Conservation (phyloP, 2,888 invertebrate species). For the Sthenelais limicola region DNA sequence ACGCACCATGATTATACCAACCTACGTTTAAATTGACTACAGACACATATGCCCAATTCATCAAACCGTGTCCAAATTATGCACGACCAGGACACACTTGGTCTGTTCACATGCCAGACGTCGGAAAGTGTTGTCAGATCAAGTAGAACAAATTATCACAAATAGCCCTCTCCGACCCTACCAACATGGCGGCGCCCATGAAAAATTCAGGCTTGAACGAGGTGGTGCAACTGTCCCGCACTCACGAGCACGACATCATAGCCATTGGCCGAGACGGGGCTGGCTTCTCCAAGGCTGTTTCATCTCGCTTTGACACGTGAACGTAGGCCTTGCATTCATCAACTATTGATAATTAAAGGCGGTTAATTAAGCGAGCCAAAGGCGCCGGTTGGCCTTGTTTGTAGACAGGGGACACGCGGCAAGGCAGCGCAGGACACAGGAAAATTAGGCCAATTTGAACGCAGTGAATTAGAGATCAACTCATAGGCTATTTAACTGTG, state of each 20-base stretch:
- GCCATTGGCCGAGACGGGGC: conserved; percentile 22
- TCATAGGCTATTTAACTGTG: no score
- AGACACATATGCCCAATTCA: conserved; percentile 3
- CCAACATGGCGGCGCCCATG: conserved; percentile 26
- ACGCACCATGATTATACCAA: conserved; percentile 1
- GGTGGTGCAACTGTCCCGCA: background rate
- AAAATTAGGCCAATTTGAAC: no score
- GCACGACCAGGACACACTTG: background rate
- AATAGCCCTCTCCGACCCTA: background rate
- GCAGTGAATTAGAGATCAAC: no score
- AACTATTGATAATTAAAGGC: conserved; percentile 26
- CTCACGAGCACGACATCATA: conserved; percentile 32
- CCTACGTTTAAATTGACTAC: background rate
- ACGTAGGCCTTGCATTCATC: conserved; percentile 12
- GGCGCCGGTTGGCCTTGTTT: background rate
- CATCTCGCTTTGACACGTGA: conserved; percentile 8
- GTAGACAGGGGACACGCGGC: no score
- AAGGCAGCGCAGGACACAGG: no score
- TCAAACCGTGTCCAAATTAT: background rate
- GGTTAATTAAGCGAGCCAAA: conserved; percentile 21
- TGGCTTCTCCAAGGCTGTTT: no score
- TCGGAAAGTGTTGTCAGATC: conserved; percentile 5
- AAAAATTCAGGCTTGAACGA: conserved; percentile 1
- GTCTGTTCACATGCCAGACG: background rate
- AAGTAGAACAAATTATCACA: conserved; percentile 20